phyloP scores from a whole-genome alignment of 2,113 vertebrate species.

The Tyrannus savana region DNA sequence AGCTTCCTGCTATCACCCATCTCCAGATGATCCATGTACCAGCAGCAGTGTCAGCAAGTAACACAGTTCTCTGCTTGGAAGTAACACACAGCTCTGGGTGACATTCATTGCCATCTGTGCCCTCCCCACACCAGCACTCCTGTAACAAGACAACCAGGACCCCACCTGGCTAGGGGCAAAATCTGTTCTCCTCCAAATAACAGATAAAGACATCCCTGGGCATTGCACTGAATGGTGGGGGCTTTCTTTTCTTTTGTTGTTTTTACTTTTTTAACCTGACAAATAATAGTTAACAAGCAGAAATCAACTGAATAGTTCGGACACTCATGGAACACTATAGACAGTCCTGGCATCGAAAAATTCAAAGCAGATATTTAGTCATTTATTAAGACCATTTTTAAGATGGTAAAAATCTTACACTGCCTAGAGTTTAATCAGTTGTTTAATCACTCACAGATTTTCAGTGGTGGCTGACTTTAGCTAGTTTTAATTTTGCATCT shows the following conservation, averaged over 20 bases:
- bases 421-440: neutral
- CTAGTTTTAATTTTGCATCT: neutral
- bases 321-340: neutral
- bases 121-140: neutral
- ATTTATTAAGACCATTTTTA: neutral
- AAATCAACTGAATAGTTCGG: neutral
- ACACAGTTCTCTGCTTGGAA: neutral
- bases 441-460: neutral
- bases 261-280: neutral
- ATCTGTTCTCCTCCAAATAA: neutral
- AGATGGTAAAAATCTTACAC: neutral
- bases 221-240: neutral
- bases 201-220: neutral
- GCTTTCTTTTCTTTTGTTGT: neutral
- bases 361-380: neutral
- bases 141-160: neutral
- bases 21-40: neutral
- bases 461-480: neutral
- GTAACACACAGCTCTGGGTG: neutral
- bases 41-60: neutral
- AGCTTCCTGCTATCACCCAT: neutral
- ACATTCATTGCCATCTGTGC: accelerated
- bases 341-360: neutral
- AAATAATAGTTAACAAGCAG: neutral
- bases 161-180: accelerated